These are phyloP conservation scores for Poecilia latipinna DNA, from an alignment of 2,113 vertebrate species.

Conservation along the genomic window DNA sequence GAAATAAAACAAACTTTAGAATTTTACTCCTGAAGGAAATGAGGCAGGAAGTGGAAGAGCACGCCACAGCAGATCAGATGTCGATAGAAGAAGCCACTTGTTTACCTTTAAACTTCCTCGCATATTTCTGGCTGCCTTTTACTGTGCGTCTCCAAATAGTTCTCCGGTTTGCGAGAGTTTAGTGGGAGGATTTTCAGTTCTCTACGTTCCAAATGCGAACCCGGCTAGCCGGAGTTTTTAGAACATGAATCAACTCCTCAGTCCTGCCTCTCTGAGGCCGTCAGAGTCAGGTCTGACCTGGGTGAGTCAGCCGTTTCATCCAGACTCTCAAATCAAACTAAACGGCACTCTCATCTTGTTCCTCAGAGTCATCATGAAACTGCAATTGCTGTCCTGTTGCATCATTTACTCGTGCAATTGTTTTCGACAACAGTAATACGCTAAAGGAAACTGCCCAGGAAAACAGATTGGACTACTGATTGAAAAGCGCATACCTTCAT, in stretches of 20 bases:
- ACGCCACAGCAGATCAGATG: slow-evolving; percentile 9
- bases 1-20: neutral
- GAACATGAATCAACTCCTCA: too few relatives aligned
- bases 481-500: too few relatives aligned
- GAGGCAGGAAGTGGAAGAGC: slow-evolving; percentile 3
- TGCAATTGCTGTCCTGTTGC: too few relatives aligned
- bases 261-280: too few relatives aligned
- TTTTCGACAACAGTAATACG: too few relatives aligned
- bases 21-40: too few relatives aligned
- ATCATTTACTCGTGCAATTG: too few relatives aligned
- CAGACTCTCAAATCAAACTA: neutral
- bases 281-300: neutral
- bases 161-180: neutral
- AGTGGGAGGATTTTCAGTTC: neutral
- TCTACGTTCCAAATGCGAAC: neutral
- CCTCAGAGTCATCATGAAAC: neutral
- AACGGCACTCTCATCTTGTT: neutral
- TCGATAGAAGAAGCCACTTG: slow-evolving; percentile 10
- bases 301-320: neutral
- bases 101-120: slow-evolving; percentile 37
- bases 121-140: slow-evolving; percentile 7
- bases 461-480: too few relatives aligned
- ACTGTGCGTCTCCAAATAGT: neutral
- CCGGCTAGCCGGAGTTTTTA: too few relatives aligned
- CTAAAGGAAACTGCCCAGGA: too few relatives aligned